Percentiles rank a stretch among this genome's conserved stretches.
Conservation (phyloP, 2,888 invertebrate genomes). For the Troides helena region DNA sequence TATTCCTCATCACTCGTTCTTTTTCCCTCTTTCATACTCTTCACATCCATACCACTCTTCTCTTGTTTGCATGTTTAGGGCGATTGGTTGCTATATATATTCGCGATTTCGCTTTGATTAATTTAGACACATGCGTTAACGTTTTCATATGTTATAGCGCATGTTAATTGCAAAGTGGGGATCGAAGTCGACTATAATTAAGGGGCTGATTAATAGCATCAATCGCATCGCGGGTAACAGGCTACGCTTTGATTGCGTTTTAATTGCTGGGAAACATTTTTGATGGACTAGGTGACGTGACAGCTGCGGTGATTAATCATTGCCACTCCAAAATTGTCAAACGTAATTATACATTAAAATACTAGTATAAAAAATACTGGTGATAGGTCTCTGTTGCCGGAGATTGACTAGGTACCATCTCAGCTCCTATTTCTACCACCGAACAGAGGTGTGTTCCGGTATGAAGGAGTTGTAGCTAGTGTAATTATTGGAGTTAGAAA, state of each 20-base stretch:
- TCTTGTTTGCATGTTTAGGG: background rate
- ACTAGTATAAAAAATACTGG: background rate
- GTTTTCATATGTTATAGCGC: conserved; percentile 35
- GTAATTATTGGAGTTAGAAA: no score
- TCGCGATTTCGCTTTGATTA: conserved; percentile 29
- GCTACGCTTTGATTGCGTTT: conserved; percentile 66
- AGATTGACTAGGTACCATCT: no score
- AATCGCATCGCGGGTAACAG: conserved; percentile 46
- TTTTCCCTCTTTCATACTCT: no score
- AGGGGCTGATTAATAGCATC: conserved; percentile 58
- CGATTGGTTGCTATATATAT: conserved; percentile 8
- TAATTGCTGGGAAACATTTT: conserved; percentile 59
- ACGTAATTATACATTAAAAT: conserved; percentile 12
- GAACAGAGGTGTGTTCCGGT: no score
- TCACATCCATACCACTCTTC: no score
- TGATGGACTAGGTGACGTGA: conserved; percentile 44
- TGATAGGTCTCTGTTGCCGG: no score
- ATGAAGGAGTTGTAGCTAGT: no score
- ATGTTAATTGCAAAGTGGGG: conserved; percentile 22
- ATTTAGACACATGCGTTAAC: conserved; percentile 32
- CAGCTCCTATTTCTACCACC: no score
- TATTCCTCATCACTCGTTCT: no score
- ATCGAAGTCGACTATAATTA: conserved; percentile 49
- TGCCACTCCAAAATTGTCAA: conserved; percentile 15
- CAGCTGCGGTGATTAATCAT: conserved; percentile 29